Percentiles rank a stretch among this genome's conserved stretches.
phyloP scores from a whole-genome alignment of 2,888 invertebrate genomes.

The Hydropsyche betteni region DNA sequence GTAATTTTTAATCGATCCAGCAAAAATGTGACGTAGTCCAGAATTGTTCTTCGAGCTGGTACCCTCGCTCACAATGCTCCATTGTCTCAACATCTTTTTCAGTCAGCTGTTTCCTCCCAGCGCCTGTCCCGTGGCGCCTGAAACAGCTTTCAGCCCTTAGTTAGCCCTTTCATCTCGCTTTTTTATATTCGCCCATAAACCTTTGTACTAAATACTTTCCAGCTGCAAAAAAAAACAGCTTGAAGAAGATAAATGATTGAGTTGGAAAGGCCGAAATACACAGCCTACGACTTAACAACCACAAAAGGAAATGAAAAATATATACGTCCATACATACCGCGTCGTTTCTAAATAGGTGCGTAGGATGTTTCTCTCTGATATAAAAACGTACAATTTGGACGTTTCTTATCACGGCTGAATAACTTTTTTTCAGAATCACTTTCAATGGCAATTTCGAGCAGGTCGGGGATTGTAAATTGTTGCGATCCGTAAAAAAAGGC shows the following conservation, averaged over 20 bases:
- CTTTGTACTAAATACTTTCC: conserved; percentile 43
- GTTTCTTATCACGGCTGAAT: too few relatives aligned
- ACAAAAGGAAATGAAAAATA: conserved; percentile 34
- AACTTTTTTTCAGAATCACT: too few relatives aligned
- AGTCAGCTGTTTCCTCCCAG: conserved; percentile 42
- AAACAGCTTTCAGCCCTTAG: conserved; percentile 46
- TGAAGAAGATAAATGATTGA: conserved; percentile 49
- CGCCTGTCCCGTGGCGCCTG: conserved; percentile 40
- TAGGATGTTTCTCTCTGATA: too few relatives aligned
- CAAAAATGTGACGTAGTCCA: conserved; percentile 9
- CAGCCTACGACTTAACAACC: conserved; percentile 33
- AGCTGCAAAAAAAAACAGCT: conserved; percentile 35
- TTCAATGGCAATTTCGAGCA: too few relatives aligned
- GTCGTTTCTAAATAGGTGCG: too few relatives aligned
- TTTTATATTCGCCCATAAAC: conserved; percentile 45
- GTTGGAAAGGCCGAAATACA: conserved; percentile 39
- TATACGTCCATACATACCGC: neutral
- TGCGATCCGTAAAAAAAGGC: too few relatives aligned
- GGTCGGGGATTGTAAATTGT: too few relatives aligned
- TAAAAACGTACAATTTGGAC: too few relatives aligned
- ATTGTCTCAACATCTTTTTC: conserved; percentile 38
- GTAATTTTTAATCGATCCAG: conserved; percentile 22
- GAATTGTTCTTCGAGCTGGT: conserved; percentile 2
- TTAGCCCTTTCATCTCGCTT: conserved; percentile 39
- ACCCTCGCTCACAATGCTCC: conserved; percentile 20